phyloP scores from a whole-genome alignment of 2,113 vertebrate species.

The Myiozetetes cayanensis region DNA sequence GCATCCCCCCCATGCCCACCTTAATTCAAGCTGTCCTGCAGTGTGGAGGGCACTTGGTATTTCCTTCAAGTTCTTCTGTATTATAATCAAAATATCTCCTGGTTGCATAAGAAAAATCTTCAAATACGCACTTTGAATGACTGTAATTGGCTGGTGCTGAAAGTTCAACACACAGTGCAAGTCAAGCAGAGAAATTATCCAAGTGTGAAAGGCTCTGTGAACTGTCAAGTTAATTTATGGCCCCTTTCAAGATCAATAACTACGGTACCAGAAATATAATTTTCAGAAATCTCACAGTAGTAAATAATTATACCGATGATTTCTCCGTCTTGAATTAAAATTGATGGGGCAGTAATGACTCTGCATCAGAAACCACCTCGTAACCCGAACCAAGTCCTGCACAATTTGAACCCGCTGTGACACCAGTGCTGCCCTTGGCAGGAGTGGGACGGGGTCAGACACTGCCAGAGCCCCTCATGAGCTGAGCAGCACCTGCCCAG shows the following conservation, averaged over 20 bases:
- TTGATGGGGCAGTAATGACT: background rate
- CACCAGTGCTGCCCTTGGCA: fast-evolving
- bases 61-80: background rate
- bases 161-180: slow-evolving; percentile 29
- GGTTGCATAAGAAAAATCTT: slow-evolving; percentile 1
- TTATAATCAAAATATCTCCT: background rate
- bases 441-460: fast-evolving
- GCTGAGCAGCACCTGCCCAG: background rate
- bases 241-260: slow-evolving; percentile 38
- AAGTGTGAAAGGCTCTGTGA: slow-evolving; percentile 26
- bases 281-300: background rate
- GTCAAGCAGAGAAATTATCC: slow-evolving; percentile 35
- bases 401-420: background rate
- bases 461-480: background rate
- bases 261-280: background rate
- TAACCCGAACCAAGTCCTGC: background rate
- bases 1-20: fast-evolving
- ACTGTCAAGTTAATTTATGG: slow-evolving; percentile 12
- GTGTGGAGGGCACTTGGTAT: background rate
- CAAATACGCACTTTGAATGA: slow-evolving; percentile 17
- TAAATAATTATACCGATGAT: slow-evolving; percentile 10
- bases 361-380: background rate
- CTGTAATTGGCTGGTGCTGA: slow-evolving; percentile 40
- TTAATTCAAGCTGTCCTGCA: fast-evolving
- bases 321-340: background rate